Evolutionary conservation across 53 echinoderm and acorn worm species (phyloP).

Genomic region (Holothuria scabra): DNA sequence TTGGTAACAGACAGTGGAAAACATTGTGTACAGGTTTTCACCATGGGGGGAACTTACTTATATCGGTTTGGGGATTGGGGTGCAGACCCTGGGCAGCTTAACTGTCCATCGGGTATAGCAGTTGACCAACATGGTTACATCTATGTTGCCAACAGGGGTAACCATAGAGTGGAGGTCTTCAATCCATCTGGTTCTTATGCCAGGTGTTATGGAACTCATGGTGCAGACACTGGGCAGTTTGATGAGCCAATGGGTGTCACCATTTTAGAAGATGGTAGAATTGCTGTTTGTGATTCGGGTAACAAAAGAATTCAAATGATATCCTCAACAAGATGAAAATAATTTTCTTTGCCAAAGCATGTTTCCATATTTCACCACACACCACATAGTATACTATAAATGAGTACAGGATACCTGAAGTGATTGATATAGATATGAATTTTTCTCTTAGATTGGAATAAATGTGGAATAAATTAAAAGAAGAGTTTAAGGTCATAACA

Average conservation of each 20-base stretch:
- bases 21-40: conserved; percentile 93
- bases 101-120: conserved; percentile 89
- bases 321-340: conserved; percentile 22
- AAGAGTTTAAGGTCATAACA: no score
- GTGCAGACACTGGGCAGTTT: conserved; percentile 76
- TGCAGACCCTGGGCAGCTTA: conserved; percentile 86
- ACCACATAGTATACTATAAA: neutral
- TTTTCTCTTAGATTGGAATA: no score
- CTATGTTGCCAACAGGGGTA: conserved; percentile 88
- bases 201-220: conserved; percentile 77
- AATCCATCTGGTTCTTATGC: conserved; percentile 92
- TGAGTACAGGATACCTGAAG: neutral
- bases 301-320: conserved; percentile 87
- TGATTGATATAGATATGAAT: no score
- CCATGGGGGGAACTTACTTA: conserved; percentile 84
- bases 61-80: conserved; percentile 95
- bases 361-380: neutral
- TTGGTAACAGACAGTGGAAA: conserved; percentile 86
- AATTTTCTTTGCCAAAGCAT: neutral
- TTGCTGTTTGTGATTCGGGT: conserved; percentile 88
- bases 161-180: conserved; percentile 93
- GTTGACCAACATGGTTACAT: conserved; percentile 86
- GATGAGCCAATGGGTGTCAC: conserved; percentile 91
- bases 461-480: no score
- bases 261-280: conserved; percentile 72